phyloP scores from a whole-genome alignment of 2,797 vertebrate species.

The Antrozous pallidus region DNA sequence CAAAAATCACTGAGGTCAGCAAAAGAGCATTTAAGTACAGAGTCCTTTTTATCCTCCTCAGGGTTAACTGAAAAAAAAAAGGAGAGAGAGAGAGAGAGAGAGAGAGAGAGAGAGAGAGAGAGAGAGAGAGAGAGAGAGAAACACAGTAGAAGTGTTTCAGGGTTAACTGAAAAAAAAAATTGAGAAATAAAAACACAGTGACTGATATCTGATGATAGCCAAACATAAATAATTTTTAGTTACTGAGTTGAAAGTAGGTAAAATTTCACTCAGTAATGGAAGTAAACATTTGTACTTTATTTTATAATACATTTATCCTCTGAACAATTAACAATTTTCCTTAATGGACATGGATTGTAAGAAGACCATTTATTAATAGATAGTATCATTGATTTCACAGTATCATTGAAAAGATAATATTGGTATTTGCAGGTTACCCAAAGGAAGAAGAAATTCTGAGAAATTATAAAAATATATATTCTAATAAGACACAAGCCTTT shows the following conservation, averaged over 20 bases:
- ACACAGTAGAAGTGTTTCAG: too few relatives aligned
- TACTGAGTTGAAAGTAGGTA: neutral
- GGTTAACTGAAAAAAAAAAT: too few relatives aligned
- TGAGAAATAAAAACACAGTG: too few relatives aligned
- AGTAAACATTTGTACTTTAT: neutral
- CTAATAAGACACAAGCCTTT: neutral
- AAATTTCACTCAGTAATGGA: neutral
- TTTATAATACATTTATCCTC: neutral
- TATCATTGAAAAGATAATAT: neutral
- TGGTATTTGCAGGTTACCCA: neutral
- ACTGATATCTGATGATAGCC: neutral
- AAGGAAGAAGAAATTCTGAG: neutral
- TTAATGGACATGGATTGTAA: neutral
- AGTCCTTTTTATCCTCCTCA: constrained; percentile 80
- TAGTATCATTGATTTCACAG: neutral
- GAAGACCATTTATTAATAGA: neutral
- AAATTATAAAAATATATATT: neutral
- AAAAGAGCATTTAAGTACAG: constrained; percentile 81
- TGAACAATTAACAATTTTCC: neutral
- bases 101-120: neutral
- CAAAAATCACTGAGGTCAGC: constrained; percentile 82
- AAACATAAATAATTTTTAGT: neutral
- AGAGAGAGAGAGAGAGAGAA: neutral
- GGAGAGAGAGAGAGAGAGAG: neutral
- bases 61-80: constrained; percentile 76